These are phyloP conservation scores for Macrostomum lignano DNA, from an alignment of 1,140 invertebrate genomes.

Conservation along the genomic window DNA sequence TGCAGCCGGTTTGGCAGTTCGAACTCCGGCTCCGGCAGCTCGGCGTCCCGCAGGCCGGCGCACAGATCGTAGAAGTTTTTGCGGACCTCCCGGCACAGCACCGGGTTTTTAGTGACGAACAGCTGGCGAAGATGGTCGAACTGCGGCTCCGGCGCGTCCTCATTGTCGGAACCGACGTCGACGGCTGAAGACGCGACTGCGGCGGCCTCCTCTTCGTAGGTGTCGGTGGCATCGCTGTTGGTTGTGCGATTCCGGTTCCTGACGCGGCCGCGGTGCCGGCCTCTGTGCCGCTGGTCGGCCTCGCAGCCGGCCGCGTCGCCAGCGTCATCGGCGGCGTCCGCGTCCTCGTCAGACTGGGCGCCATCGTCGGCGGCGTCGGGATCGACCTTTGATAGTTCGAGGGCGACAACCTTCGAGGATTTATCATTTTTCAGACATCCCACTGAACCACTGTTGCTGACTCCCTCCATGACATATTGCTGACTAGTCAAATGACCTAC, in stretches of 20 bases:
- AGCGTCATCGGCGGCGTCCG: slow-evolving; percentile 1
- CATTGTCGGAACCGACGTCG: no score
- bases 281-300: no score
- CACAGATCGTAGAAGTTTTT: slow-evolving; percentile 16
- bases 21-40: slow-evolving; percentile 9
- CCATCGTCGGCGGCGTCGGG: slow-evolving; percentile 6
- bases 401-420: slow-evolving; percentile 4
- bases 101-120: slow-evolving; percentile 18
- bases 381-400: slow-evolving; percentile 7
- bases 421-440: no score
- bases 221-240: no score
- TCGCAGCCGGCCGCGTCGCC: not conserved
- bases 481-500: no score
- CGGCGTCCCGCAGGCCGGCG: slow-evolving; percentile 10
- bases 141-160: not conserved
- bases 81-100: slow-evolving; percentile 16
- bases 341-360: not conserved
- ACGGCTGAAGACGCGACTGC: no score
- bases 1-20: slow-evolving; percentile 11
- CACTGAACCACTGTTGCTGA: no score
- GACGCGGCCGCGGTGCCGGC: no score
- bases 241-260: no score
- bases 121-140: slow-evolving; percentile 12
- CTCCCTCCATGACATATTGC: no score
- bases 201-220: no score